Conservation (phyloP, 2,797 vertebrate genomes). For the Clarias pachynema region DNA sequence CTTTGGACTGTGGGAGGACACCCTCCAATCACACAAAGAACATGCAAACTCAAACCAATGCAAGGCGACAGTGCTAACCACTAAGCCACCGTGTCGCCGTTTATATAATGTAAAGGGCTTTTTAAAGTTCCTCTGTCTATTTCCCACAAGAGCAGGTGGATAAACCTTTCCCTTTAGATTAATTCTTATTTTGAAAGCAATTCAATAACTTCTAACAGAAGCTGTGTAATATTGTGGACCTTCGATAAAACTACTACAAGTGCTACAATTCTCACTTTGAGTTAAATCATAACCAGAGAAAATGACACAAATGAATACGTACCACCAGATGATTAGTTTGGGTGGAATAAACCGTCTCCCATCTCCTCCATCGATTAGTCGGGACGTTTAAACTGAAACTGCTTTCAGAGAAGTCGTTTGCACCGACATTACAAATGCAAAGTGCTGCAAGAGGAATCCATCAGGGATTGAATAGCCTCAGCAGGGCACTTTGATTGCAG, state of each 20-base stretch:
- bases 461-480: conserved; percentile 8
- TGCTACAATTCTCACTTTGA: neutral
- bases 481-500: neutral
- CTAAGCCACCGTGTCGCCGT: too few species aligned
- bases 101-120: neutral
- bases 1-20: too few species aligned
- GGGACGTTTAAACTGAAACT: neutral
- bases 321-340: too few species aligned
- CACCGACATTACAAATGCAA: neutral
- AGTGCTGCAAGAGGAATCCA: neutral
- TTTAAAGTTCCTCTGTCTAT: neutral
- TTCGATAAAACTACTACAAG: neutral
- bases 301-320: neutral
- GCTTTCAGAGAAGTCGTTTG: conserved; percentile 9
- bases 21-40: too few species aligned
- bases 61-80: too few species aligned
- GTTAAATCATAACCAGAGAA: neutral
- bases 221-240: neutral
- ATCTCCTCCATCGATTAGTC: neutral
- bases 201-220: neutral
- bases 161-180: neutral
- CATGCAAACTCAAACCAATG: too few species aligned
- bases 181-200: neutral
- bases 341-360: neutral
- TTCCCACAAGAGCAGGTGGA: neutral